Percentiles rank a stretch among this genome's conserved stretches.
Evolutionary conservation across 2,797 vertebrate species (phyloP).

Genomic region (Sebastes kiyomatsui): DNA sequence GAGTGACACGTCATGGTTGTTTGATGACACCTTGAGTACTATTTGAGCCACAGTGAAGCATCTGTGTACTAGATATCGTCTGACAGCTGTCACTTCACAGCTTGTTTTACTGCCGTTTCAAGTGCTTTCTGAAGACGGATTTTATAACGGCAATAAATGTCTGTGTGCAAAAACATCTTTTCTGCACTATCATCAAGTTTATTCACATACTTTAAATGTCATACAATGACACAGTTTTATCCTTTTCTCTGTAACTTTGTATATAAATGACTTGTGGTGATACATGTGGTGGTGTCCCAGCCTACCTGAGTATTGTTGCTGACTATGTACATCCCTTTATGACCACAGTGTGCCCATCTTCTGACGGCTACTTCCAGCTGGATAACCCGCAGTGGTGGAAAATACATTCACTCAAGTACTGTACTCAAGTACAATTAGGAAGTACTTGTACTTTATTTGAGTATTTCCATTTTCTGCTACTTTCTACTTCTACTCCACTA

Average conservation of each 20-base stretch:
- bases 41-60: conserved; percentile 27
- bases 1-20: conserved; percentile 9
- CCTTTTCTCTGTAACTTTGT: background rate
- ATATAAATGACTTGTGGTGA: background rate
- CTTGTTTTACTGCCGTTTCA: conserved; percentile 11
- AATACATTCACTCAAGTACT: too few species aligned
- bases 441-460: too few species aligned
- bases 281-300: background rate
- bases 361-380: conserved; percentile 62
- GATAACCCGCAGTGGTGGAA: background rate
- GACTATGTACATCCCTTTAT: background rate
- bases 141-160: conserved; percentile 18
- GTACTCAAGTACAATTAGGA: too few species aligned
- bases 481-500: too few species aligned
- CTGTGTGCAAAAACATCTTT: background rate
- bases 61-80: conserved; percentile 16
- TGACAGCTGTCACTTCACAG: conserved; percentile 50
- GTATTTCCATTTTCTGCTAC: too few species aligned
- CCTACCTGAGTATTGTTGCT: background rate
- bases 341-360: conserved; percentile 23
- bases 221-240: background rate
- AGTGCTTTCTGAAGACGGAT: background rate
- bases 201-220: background rate
- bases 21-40: conserved; percentile 27
- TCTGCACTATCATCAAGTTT: background rate